Evolutionary conservation across 2,888 invertebrate species (phyloP), one percentile per base, ranked within the genome.

Genomic region (Bombylius discolor): DNA sequence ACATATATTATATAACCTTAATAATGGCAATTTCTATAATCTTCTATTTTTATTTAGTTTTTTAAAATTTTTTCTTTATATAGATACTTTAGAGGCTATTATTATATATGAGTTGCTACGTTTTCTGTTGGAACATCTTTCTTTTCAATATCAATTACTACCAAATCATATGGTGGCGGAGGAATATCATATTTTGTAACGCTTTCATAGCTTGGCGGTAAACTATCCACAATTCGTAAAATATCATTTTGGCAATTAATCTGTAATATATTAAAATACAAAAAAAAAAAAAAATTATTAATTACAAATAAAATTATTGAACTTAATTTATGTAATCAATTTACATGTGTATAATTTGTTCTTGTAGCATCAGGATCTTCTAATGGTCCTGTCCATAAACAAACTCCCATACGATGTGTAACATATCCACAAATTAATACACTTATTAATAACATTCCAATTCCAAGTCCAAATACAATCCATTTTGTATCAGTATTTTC

Each of bases 351-450:
- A 49, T 53, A 53, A 23, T 42, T 32, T 32, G 63, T 59, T 44
- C 62, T 60, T 6, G 48, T 49, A 33, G 31, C 31, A 11, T 42
- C 39, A 5, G 60, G 57, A 32, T 67, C 60, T 60, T 73, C 73
- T 44, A 71, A 68, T 51, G 72, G 73, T 13, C 73, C 73, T 7
- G 72, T 67, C 75, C 76, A 75, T 47, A 74, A 66, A 62, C 75
- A 76, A 12, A 75, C 70, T 47, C 76, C 75, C 68, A 76, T 70
- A 52, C 76, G 70, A 59, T 74, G 74, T 4, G 74, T 75, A 5
- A 75, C 73, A 67, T 76, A 76, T 57, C 73, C 73, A 54, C 75
- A 75, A 54, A 75, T 72, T 52, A 75, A 65, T 13, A 76, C 65
- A 51, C 73, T 73, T 31, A 76, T 69, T 13, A 72, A 60, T 14